These are phyloP conservation scores for Corythornis vintsioides DNA, from an alignment of 2,113 vertebrate species.

Conservation along the genomic window DNA sequence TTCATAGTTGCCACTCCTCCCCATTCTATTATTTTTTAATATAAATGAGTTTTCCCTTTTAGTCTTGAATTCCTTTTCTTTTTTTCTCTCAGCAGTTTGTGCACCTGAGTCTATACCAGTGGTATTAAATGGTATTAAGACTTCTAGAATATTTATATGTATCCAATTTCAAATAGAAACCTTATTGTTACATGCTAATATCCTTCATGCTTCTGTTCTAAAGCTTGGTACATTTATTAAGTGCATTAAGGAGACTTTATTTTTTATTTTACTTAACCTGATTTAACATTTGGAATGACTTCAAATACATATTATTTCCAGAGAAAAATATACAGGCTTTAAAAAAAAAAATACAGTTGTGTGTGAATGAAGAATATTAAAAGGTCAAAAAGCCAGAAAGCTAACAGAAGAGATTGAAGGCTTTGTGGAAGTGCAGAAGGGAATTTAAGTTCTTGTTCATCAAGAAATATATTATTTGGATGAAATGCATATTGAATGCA, in stretches of 20 bases:
- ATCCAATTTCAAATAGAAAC: constrained; percentile 12
- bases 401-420: not conserved
- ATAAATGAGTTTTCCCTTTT: not conserved
- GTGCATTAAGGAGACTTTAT: not conserved
- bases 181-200: not conserved
- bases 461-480: not conserved
- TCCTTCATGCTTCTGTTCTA: not conserved
- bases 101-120: not conserved
- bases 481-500: not conserved
- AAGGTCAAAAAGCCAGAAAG: constrained; percentile 33
- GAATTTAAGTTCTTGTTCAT: constrained; percentile 8
- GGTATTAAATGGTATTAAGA: not conserved
- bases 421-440: not conserved
- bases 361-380: not conserved
- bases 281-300: constrained; percentile 21
- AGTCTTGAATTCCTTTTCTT: not conserved
- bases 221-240: not conserved
- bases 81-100: not conserved
- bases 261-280: constrained; percentile 14
- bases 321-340: not conserved
- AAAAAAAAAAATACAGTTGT: not conserved
- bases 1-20: not conserved
- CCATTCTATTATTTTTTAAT: not conserved
- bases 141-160: not conserved
- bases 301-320: not conserved